Evolutionary conservation across 2,113 vertebrate genomes (phyloP), one percentile per base, ranked within the genome.

Genomic region (Ahaetulla prasina): DNA sequence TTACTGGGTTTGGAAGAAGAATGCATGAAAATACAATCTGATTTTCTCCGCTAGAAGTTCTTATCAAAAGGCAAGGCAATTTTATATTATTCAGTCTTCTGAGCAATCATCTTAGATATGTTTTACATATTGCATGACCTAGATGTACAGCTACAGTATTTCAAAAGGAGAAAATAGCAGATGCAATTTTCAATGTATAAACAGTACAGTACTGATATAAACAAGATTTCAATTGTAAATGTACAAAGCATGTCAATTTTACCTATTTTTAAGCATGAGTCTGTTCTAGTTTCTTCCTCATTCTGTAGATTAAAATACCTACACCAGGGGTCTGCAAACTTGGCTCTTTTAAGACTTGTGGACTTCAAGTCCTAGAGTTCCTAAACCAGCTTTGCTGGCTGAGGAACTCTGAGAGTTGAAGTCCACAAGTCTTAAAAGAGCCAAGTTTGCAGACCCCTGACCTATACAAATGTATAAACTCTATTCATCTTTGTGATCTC

Each of bases 161-260:
- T 80, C 68, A 50, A 39, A 23, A 87, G 85, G 54, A 87, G 57
- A 49, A 87, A 87, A 35, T 39, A 5, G 27, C 30, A 80, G 89
- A 89, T 86, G 91, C 49, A 45, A n/a, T 30, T 80, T 57, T 89
- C 49, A 92, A 91, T 50, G 60, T 45, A 55, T 89, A 94, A 92
- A 35, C 92, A 94, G 90, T 63, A 80, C 4, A 39, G n/a, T 39
- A 35, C 89, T 52, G 9, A 85, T 12, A 8, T 35, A 92, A 89
- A 93, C 91, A 90, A 74, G 39, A 27, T 43, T 49, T 55, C 23
- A 63, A 85, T 92, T 92, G 94, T 91, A 93, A 5, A 39, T 35
- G 1, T 80, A 80, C 68, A 80, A 35, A 39, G 16, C 68, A 80
- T 80, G 68, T 80, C 68, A 80, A 80, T 80, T 80, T 74, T 80